Conservation (phyloP, 2,797 vertebrate species). For the Poecile montanus region DNA sequence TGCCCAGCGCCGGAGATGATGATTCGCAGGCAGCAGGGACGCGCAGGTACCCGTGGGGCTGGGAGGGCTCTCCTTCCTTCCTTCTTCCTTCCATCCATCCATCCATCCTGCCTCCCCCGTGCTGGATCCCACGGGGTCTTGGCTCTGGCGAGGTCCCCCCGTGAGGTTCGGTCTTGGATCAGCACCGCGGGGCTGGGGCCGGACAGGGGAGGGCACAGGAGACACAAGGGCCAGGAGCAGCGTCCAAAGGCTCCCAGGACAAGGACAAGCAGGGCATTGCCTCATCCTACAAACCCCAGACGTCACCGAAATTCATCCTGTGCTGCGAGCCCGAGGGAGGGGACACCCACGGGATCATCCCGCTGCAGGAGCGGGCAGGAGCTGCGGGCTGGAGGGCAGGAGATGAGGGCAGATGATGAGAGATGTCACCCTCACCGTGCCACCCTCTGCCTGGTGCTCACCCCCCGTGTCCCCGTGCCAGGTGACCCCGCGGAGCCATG, state of each 20-base stretch:
- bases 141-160: fast-evolving
- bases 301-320: background rate
- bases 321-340: fast-evolving
- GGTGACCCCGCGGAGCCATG: conserved; percentile 46
- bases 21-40: background rate
- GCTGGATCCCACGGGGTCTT: background rate
- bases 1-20: background rate
- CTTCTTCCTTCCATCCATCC: too few relatives aligned
- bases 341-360: background rate
- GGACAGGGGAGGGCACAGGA: background rate
- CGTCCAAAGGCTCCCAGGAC: fast-evolving
- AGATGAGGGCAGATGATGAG: background rate
- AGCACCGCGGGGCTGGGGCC: fast-evolving
- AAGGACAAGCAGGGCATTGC: background rate
- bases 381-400: fast-evolving
- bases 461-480: background rate
- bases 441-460: background rate
- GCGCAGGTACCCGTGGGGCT: background rate
- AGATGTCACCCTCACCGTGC: too few relatives aligned
- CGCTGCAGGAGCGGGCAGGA: background rate
- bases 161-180: background rate
- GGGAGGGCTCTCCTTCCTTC: background rate
- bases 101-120: too few relatives aligned
- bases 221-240: background rate
- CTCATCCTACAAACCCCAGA: background rate